Evolutionary conservation across 2,888 invertebrate genomes (phyloP).

Genomic region (Dyspetes luteomarginatus): DNA sequence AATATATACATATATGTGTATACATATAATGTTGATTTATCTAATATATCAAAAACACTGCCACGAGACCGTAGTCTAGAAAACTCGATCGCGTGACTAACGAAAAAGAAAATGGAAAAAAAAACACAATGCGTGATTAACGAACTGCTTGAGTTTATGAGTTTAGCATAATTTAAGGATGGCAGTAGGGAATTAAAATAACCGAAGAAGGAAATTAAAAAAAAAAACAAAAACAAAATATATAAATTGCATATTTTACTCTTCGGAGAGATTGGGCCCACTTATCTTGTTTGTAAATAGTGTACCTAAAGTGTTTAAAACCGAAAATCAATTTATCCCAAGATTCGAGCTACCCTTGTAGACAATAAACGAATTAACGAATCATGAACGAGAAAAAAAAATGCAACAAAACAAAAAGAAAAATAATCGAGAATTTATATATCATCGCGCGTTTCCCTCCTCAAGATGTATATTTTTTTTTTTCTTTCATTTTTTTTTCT

Average conservation of each 20-base stretch:
- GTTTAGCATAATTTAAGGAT: constrained; percentile 32
- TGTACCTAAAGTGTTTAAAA: too few species aligned
- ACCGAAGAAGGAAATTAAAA: not conserved
- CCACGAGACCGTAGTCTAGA: constrained; percentile 66
- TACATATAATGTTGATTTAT: constrained; percentile 45
- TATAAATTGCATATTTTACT: constrained; percentile 32
- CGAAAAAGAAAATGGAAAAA: constrained; percentile 3
- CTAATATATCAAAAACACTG: constrained; percentile 58
- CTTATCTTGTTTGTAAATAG: constrained; percentile 58
- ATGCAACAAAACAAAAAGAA: too few species aligned
- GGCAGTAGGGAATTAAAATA: not conserved
- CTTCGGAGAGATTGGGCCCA: constrained; percentile 41
- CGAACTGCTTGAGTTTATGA: constrained; percentile 40
- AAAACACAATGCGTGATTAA: not conserved
- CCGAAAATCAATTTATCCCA: not conserved
- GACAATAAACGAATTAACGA: not conserved
- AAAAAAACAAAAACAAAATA: not conserved
- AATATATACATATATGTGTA: not conserved
- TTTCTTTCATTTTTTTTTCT: not conserved
- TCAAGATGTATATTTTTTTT: constrained; percentile 50
- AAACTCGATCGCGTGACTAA: constrained; percentile 64
- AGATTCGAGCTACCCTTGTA: not conserved
- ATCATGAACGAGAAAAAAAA: not conserved
- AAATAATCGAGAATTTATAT: too few species aligned
- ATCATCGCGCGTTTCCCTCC: not conserved